A percentile compares a stretch with the other conserved stretches of the same genome.
Evolutionary conservation across 2,888 invertebrate genomes (phyloP).

Genomic region (Hyposoter didymator): DNA sequence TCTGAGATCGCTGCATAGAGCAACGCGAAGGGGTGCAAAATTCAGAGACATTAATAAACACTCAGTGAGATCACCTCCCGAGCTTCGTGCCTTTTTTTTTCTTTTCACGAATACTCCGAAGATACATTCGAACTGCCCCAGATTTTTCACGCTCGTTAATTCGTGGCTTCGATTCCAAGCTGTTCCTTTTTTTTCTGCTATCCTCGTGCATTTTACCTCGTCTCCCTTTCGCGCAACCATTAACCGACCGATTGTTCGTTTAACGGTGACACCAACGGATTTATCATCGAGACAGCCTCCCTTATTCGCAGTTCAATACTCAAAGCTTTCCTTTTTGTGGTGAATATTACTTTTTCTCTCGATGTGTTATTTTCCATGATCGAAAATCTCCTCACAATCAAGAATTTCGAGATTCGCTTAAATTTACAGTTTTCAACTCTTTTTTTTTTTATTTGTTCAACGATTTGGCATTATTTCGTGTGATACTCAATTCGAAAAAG

Average conservation of each 20-base stretch:
- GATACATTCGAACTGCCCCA: constrained; percentile 28
- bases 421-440: not conserved
- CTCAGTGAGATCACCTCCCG: constrained; percentile 18
- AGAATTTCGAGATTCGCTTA: not conserved
- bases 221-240: constrained; percentile 8
- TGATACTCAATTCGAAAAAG: not conserved
- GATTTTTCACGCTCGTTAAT: constrained; percentile 55
- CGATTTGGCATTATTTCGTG: not conserved
- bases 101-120: constrained; percentile 23
- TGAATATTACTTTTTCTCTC: constrained; percentile 4
- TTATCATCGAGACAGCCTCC: not conserved
- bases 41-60: constrained; percentile 24
- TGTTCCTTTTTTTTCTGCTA: not conserved
- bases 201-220: not conserved
- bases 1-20: not conserved
- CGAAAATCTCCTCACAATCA: not conserved
- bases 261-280: constrained; percentile 28
- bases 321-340: constrained; percentile 9
- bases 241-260: constrained; percentile 36
- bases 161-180: constrained; percentile 38
- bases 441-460: not conserved
- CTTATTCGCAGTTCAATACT: not conserved
- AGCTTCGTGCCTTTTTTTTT: constrained; percentile 5
- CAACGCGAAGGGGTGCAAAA: constrained; percentile 12
- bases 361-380: not conserved